Evolutionary conservation across 2,797 vertebrate genomes (phyloP).

Genomic region (Leuciscus waleckii): DNA sequence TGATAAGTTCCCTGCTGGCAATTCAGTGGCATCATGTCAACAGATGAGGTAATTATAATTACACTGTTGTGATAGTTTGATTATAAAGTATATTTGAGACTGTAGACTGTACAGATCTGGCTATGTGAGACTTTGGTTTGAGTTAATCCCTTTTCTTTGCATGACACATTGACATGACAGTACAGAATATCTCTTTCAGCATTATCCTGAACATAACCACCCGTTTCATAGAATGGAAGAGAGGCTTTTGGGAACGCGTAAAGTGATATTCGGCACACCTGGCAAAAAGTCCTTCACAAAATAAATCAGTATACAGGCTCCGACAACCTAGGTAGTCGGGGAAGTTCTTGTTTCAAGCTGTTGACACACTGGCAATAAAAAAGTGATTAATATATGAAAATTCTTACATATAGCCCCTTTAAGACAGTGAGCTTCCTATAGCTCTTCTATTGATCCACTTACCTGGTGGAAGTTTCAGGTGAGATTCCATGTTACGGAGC

Average conservation of each 20-base stretch:
- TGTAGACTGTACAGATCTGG: no score
- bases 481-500: slow-evolving; percentile 92
- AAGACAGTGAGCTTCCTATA: background rate
- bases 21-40: no score
- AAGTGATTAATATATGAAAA: background rate
- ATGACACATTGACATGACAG: background rate
- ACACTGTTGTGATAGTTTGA: no score
- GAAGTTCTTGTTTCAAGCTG: background rate
- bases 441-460: slow-evolving; percentile 7
- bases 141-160: background rate
- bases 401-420: background rate
- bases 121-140: background rate
- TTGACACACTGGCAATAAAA: background rate
- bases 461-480: slow-evolving; percentile 91
- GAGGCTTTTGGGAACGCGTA: background rate
- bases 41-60: no score
- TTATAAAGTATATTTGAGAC: no score
- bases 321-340: background rate
- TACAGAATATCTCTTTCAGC: background rate
- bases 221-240: background rate
- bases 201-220: no score
- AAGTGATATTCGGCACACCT: background rate
- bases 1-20: no score
- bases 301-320: background rate
- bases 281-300: background rate